phyloP scores from a whole-genome alignment of 1,140 invertebrate species.

The honey bee (Apis mellifera) region Amel_HAv3.1 CM009943.2:6987001-6987500 shows the following conservation, averaged over 20 bases:
- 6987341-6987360: not conserved
- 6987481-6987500: constrained; percentile 53
- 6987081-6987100: constrained; percentile 33
- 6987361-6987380: constrained; percentile 48
- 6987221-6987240: constrained; percentile 62
- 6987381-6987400: constrained; percentile 65
- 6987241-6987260: constrained; percentile 66
- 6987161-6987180: constrained; percentile 58
- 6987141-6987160: constrained; percentile 56
- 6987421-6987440: constrained; percentile 30
- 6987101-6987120: constrained; percentile 48
- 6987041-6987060: not conserved
- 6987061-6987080: not conserved
- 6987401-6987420: constrained; percentile 39
- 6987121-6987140: constrained; percentile 56
- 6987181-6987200: constrained; percentile 64
- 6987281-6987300: not conserved
- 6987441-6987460: constrained; percentile 37
- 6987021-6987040: not conserved
- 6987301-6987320: not conserved
- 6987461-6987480: constrained; percentile 44
- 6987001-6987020: not conserved
- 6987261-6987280: constrained; percentile 33
- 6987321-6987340: not conserved
- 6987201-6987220: constrained; percentile 68